A percentile compares a stretch with the other conserved stretches of the same genome.
These are phyloP conservation scores for Neomicropteryx cornuta DNA, from an alignment of 1,140 invertebrate genomes.

Conservation along the genomic window DNA sequence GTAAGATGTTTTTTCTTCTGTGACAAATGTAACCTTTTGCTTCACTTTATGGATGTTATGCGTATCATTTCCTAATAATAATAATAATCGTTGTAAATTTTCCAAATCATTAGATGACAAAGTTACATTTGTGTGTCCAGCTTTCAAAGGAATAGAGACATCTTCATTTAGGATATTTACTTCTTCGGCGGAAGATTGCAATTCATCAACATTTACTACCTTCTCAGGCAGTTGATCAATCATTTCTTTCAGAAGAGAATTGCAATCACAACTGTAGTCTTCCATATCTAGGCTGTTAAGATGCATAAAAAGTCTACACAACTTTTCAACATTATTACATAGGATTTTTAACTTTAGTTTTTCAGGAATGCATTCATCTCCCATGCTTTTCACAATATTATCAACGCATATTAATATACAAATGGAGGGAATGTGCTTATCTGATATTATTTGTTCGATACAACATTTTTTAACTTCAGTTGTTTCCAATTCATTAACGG, in stretches of 20 bases:
- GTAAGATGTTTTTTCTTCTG: conserved; percentile 15
- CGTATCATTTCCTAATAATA: conserved; percentile 21
- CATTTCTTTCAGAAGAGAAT: too few relatives aligned
- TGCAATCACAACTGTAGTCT: conserved; percentile 2
- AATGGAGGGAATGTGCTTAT: conserved; percentile 46
- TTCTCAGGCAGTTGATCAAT: too few relatives aligned
- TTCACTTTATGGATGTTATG: conserved; percentile 13
- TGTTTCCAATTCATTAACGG: conserved; percentile 59
- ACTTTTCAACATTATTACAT: neutral
- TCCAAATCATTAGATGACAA: too few relatives aligned
- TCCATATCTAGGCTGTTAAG: conserved; percentile 8
- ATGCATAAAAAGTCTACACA: conserved; percentile 9
- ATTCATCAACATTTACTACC: too few relatives aligned
- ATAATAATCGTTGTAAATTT: conserved; percentile 27
- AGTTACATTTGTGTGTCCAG: conserved; percentile 23
- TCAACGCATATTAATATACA: too few relatives aligned
- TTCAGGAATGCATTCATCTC: neutral
- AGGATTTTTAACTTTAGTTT: neutral
- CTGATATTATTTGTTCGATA: conserved; percentile 56
- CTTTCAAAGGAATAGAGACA: conserved; percentile 11
- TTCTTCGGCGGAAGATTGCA: conserved; percentile 8
- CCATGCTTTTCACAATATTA: neutral
- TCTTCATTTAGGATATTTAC: conserved; percentile 8
- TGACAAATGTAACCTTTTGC: conserved; percentile 22
- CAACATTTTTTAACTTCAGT: conserved; percentile 58